These are phyloP conservation scores for Euleptes europaea DNA, from an alignment of 2,113 vertebrate species.

Conservation along the genomic window DNA sequence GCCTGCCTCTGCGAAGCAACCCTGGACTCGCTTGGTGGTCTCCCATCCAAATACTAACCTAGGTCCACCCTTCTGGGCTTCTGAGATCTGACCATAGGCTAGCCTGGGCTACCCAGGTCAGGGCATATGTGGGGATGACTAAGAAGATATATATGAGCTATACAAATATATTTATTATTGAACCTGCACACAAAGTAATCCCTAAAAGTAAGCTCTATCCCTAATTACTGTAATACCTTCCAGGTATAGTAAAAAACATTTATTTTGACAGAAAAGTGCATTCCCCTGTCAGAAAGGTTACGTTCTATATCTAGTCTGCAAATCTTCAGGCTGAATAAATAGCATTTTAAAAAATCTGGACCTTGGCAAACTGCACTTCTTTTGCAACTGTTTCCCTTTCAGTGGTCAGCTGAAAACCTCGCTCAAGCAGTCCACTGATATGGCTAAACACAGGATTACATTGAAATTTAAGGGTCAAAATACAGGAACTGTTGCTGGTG, in stretches of 20 bases:
- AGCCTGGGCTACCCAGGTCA: too few relatives aligned
- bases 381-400: constrained; percentile 79
- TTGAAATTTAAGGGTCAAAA: constrained; percentile 67
- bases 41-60: too few relatives aligned
- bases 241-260: background rate
- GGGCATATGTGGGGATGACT: too few relatives aligned
- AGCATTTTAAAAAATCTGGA: constrained; percentile 50
- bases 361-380: constrained; percentile 74
- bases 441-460: constrained; percentile 72
- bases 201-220: background rate
- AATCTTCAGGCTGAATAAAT: constrained; percentile 62
- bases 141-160: background rate
- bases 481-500: constrained; percentile 65
- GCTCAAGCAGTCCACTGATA: constrained; percentile 69
- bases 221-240: background rate
- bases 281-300: constrained; percentile 35
- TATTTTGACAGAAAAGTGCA: background rate
- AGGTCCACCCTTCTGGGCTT: too few relatives aligned
- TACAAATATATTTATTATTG: background rate
- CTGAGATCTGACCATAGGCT: too few relatives aligned
- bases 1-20: too few relatives aligned
- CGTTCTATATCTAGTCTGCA: constrained; percentile 67
- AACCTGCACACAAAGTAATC: too few relatives aligned
- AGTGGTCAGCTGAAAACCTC: constrained; percentile 69
- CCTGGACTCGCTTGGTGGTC: too few relatives aligned